Conservation (phyloP, 2,888 invertebrate species). For the Drosophila borborema region DNA sequence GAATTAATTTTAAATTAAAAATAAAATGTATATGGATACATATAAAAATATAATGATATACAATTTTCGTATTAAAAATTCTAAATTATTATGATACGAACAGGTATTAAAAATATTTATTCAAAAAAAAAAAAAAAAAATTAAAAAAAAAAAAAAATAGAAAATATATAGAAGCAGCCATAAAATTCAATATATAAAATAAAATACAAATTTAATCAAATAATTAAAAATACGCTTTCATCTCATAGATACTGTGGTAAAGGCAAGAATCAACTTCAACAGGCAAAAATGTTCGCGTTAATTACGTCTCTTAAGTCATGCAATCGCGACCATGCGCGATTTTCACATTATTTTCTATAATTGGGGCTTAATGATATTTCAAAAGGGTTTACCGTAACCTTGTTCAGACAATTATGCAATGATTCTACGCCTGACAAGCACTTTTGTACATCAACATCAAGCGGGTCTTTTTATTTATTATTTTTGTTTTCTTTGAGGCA, state of each 20-base stretch:
- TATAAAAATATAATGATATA: no score
- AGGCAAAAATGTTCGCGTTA: background rate
- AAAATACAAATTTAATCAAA: background rate
- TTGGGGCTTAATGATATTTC: background rate
- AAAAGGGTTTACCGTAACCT: background rate
- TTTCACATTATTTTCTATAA: constrained; percentile 1
- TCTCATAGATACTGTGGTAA: background rate
- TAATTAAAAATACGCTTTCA: background rate
- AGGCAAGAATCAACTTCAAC: background rate
- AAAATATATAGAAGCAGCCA: no score
- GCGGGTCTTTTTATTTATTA: constrained; percentile 6
- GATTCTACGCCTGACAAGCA: constrained; percentile 5
- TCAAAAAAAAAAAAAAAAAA: no score
- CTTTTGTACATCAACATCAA: constrained; percentile 1
- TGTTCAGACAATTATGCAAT: constrained; percentile 4
- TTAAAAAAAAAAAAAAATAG: no score
- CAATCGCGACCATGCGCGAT: background rate
- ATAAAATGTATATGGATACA: no score
- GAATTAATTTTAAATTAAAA: background rate
- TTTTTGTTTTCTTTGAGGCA: background rate
- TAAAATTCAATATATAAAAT: background rate
- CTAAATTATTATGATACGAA: no score
- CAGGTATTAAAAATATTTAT: no score
- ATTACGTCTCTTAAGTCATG: background rate
- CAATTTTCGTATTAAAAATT: no score